phyloP scores from a whole-genome alignment of 2,113 vertebrate species.

The Craseonycteris thonglongyai region DNA sequence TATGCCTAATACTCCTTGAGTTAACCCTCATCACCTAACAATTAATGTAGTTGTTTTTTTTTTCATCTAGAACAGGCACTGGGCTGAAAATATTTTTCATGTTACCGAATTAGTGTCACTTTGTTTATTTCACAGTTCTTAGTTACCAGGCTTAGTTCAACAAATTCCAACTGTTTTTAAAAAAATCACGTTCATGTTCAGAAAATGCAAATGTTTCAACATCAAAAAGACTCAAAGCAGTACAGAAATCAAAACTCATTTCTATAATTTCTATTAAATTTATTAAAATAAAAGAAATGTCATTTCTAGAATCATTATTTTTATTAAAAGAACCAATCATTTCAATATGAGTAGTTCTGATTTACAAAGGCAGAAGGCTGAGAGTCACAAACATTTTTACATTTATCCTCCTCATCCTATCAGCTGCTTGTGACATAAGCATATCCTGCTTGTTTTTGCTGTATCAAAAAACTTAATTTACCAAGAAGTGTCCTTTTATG shows the following conservation, averaged over 20 bases:
- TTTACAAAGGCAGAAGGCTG: neutral
- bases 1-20: too few species aligned
- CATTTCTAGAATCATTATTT: slow-evolving; percentile 19
- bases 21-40: too few species aligned
- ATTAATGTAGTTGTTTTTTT: too few species aligned
- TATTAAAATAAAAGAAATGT: slow-evolving; percentile 48
- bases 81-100: slow-evolving; percentile 32
- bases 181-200: slow-evolving; percentile 21
- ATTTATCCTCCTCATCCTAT: neutral
- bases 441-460: neutral
- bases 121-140: slow-evolving; percentile 53
- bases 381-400: neutral
- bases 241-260: slow-evolving; percentile 47
- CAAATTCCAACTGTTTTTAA: slow-evolving; percentile 50
- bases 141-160: slow-evolving; percentile 39
- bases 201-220: slow-evolving; percentile 45
- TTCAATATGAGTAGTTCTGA: slow-evolving; percentile 20
- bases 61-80: too few species aligned
- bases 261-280: slow-evolving; percentile 37
- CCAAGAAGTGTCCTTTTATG: neutral
- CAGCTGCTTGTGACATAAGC: neutral
- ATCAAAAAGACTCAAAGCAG: slow-evolving; percentile 21
- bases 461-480: neutral
- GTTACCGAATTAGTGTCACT: slow-evolving; percentile 33
- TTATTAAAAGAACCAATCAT: slow-evolving; percentile 43